A percentile compares a stretch with the other conserved stretches of the same genome.
These are phyloP conservation scores for Coreoperca whiteheadi DNA, from an alignment of 2,113 vertebrate genomes.

Conservation along the genomic window DNA sequence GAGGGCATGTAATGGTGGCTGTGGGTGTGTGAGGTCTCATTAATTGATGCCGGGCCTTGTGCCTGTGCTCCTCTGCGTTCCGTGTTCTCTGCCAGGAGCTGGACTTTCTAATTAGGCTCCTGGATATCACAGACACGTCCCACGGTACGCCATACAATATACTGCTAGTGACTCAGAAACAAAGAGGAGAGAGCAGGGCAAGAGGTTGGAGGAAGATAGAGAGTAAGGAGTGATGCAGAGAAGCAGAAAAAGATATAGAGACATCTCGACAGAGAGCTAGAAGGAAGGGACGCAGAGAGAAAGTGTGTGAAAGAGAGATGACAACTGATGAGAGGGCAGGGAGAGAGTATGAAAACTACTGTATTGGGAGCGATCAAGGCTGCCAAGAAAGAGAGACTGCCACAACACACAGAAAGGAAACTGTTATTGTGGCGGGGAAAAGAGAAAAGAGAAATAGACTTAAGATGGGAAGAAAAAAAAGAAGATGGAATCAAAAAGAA, in stretches of 20 bases:
- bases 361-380: conserved; percentile 60
- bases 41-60: conserved; percentile 79
- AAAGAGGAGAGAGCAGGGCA: conserved; percentile 34
- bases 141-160: conserved; percentile 71
- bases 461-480: conserved; percentile 43
- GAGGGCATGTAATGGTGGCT: conserved; percentile 69
- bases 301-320: conserved; percentile 35
- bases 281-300: conserved; percentile 30
- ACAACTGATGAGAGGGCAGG: conserved; percentile 60
- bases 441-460: conserved; percentile 33
- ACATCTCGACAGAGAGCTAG: conserved; percentile 33
- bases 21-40: conserved; percentile 82
- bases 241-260: conserved; percentile 44
- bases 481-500: conserved; percentile 52
- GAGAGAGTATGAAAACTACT: conserved; percentile 50
- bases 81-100: conserved; percentile 79
- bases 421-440: conserved; percentile 43
- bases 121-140: conserved; percentile 82
- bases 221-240: conserved; percentile 1
- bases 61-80: conserved; percentile 74
- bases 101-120: conserved; percentile 84
- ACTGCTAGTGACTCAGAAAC: conserved; percentile 69
- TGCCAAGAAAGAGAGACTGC: conserved; percentile 45
- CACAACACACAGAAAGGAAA: conserved; percentile 59
- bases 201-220: conserved; percentile 19